These are phyloP conservation scores for Clistopyga incitator DNA, from an alignment of 2,888 invertebrate genomes.

Conservation along the genomic window DNA sequence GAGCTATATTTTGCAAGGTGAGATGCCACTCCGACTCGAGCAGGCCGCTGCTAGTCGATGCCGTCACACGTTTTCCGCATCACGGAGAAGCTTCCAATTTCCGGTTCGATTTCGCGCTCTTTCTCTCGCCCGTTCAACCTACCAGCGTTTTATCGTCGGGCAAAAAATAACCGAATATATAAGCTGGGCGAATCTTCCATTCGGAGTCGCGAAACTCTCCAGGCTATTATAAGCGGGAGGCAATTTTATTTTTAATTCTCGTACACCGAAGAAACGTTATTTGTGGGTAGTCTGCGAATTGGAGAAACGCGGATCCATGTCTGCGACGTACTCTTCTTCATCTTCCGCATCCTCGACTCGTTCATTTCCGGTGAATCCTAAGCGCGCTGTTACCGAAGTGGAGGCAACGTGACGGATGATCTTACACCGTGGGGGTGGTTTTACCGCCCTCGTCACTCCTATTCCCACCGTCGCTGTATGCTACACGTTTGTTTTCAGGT, in stretches of 20 bases:
- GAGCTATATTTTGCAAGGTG: slow-evolving; percentile 14
- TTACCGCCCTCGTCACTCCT: not conserved
- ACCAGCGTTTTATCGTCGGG: slow-evolving; percentile 9
- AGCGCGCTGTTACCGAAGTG: not conserved
- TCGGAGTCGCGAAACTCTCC: not conserved
- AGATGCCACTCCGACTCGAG: slow-evolving; percentile 2
- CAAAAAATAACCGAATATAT: slow-evolving; percentile 32
- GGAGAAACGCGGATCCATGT: not conserved
- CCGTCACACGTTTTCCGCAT: slow-evolving; percentile 45
- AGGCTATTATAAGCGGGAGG: not conserved
- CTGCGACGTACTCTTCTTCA: not conserved
- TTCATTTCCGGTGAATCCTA: slow-evolving; percentile 20
- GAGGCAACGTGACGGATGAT: slow-evolving; percentile 14
- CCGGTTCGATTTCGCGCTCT: slow-evolving; percentile 58
- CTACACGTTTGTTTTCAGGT: not conserved
- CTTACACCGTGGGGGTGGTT: not conserved
- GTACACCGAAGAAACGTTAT: not conserved
- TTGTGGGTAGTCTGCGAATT: not conserved
- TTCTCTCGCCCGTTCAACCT: not conserved
- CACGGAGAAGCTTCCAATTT: slow-evolving; percentile 63
- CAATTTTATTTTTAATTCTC: not conserved
- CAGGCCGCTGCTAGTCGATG: slow-evolving; percentile 37
- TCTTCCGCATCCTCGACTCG: not conserved
- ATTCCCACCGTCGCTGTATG: not conserved
- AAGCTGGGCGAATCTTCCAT: slow-evolving; percentile 19